Base-by-base conservation (phyloP, 2,113 vertebrate genomes). In the Proteles cristata region DNA sequence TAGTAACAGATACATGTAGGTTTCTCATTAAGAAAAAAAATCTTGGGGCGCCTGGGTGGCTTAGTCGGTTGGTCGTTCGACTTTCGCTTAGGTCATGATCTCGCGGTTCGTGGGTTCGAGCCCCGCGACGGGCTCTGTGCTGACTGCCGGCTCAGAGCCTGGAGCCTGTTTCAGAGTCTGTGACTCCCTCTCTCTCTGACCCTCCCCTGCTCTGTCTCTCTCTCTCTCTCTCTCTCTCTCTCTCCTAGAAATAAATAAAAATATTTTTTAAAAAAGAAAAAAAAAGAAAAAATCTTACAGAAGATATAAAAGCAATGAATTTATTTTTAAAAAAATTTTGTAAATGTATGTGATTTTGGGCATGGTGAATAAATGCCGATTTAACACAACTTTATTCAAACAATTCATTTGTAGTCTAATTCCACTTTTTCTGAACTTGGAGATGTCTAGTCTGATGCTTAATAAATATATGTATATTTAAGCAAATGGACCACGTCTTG, bases 231-330 rank as follows among this genome's bases (percentile, higher is more conserved):
- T n/a, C n/a, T n/a, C n/a, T n/a, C n/a, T n/a, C n/a, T n/a, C n/a
- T n/a, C n/a, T n/a, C n/a, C n/a, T n/a, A n/a, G n/a, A n/a, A n/a
- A n/a, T n/a, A n/a, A n/a, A n/a, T n/a, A n/a, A n/a, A n/a, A n/a
- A n/a, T n/a, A n/a, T n/a, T n/a, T n/a, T n/a, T 58, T 93, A 90
- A 88, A 45, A 81, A 89, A 91, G 96, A 96, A 74, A 85, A 81
- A 89, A 91, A 96, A 96, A 74, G 79, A 91, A 96, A 96, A 74
- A 85, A 71, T 68, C 7, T 43, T 95, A 63, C 2, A 53, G 58
- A 43, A 87, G 35, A 95, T 90, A 84, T 96, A 35, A 92, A 95
- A 90, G 68, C 3, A 81, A 91, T 23, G 1, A 80, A 71, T 87
- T 88, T 92, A 83, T 71, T 92, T 96, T 48, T 80, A 7, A 58